Evolutionary conservation across 2,888 invertebrate species (phyloP).

Genomic region (Andrena trimmerana): DNA sequence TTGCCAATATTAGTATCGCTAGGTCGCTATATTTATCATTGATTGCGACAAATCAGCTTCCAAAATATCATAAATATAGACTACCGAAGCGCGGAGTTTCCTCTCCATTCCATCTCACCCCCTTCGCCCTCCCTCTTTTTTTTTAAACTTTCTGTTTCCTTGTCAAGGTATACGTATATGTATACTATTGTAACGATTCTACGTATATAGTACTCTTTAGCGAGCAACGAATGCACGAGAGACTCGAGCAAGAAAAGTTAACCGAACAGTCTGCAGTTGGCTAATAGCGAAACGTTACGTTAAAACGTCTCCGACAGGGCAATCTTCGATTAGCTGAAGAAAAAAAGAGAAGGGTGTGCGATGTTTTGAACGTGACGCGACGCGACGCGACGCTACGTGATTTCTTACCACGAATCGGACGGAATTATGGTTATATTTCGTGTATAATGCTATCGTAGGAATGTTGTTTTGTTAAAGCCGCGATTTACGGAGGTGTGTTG

Average conservation of each 20-base stretch:
- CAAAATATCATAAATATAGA: constrained; percentile 30
- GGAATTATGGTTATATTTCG: not conserved
- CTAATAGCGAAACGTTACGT: not conserved
- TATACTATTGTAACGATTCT: not conserved
- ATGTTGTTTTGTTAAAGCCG: constrained; percentile 1
- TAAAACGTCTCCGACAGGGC: not conserved
- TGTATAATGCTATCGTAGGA: not conserved
- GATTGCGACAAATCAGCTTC: constrained; percentile 41
- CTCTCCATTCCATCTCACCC: not conserved
- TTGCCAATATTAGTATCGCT: constrained; percentile 78
- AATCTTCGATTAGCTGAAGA: no score
- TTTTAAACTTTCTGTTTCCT: not conserved
- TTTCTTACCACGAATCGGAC: constrained; percentile 10
- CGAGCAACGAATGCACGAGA: not conserved
- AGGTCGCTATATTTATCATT: constrained; percentile 24
- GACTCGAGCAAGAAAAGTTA: constrained; percentile 16
- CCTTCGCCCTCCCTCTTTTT: not conserved
- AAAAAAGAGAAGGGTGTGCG: not conserved
- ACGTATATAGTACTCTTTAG: not conserved
- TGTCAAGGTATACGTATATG: no score
- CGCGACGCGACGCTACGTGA: not conserved
- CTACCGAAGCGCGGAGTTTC: constrained; percentile 23
- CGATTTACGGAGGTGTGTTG: not conserved
- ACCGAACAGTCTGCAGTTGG: not conserved
- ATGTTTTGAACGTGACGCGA: not conserved